Percentiles rank a stretch among this genome's conserved stretches.
Conservation (phyloP, 1,140 invertebrate species). For the Sipha flava region DNA sequence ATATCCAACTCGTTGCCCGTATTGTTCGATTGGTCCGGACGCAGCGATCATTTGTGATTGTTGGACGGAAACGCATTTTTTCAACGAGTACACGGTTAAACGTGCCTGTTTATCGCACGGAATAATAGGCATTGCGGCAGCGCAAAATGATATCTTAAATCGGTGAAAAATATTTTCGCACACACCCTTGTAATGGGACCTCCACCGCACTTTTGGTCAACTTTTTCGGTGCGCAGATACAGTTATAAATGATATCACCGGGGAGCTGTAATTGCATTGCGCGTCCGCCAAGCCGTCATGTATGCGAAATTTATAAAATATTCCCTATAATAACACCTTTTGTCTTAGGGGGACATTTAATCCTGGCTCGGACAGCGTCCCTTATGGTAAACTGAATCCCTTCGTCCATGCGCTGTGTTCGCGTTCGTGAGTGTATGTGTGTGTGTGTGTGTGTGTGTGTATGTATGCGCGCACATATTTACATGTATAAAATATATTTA, state of each 20-base stretch:
- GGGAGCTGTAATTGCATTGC: constrained; percentile 25
- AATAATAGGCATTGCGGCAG: neutral
- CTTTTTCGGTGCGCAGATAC: constrained; percentile 23
- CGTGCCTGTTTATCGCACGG: no score
- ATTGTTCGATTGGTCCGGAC: neutral
- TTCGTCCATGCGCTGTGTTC: neutral
- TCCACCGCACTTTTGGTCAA: neutral
- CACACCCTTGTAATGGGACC: neutral
- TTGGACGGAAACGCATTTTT: neutral
- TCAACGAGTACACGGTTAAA: neutral
- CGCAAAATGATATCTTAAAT: neutral
- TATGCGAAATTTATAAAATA: constrained; percentile 26
- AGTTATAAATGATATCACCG: constrained; percentile 14
- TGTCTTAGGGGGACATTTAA: constrained; percentile 32
- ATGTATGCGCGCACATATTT: no score
- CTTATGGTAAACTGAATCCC: constrained; percentile 31
- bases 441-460: neutral
- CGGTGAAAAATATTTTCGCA: constrained; percentile 6
- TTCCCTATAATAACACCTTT: constrained; percentile 30
- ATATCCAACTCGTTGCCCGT: no score
- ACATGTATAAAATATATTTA: neutral
- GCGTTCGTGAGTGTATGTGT: neutral
- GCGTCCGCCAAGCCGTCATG: neutral
- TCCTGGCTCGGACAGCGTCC: constrained; percentile 31
- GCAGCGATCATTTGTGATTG: neutral